A percentile compares a stretch with the other conserved stretches of the same genome.
Evolutionary conservation across 2,113 vertebrate species (phyloP).

Genomic region (Hystrix brachyura): DNA sequence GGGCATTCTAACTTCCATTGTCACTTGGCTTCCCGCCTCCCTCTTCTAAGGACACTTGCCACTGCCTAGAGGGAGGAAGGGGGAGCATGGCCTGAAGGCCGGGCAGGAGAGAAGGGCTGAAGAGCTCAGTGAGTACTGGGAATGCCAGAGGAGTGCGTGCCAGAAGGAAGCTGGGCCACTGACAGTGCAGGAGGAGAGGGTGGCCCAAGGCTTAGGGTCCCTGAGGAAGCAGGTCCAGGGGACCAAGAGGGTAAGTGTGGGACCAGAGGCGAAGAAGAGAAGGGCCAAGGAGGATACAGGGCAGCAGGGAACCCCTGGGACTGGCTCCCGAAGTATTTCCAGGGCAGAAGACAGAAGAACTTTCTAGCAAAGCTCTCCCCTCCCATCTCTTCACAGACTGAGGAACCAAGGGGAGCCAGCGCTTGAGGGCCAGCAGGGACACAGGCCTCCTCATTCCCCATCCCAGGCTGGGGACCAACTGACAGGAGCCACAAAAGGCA

Average conservation of each 20-base stretch:
- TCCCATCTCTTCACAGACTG: not conserved
- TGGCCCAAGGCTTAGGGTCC: not conserved
- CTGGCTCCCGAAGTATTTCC: not conserved
- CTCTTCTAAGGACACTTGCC: not conserved
- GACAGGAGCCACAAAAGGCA: not conserved
- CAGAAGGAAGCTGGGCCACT: not conserved
- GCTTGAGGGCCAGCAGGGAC: not conserved
- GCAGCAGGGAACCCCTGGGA: not conserved
- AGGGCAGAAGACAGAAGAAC: constrained; percentile 13
- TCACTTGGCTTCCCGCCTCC: not conserved
- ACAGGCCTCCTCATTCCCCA: not conserved
- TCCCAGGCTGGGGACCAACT: not conserved
- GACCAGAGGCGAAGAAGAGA: not conserved
- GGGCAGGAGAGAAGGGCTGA: not conserved
- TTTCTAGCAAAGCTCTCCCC: not conserved
- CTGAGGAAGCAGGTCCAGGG: not conserved
- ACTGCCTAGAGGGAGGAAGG: not conserved
- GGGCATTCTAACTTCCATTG: not conserved
- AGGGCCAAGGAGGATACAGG: too few relatives aligned
- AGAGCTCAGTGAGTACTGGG: not conserved
- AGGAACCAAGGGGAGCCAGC: not conserved
- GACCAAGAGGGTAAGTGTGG: not conserved
- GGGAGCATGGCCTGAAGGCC: not conserved
- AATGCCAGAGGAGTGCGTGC: not conserved
- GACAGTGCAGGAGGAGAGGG: not conserved